Conservation (phyloP, 1,140 invertebrate species). For the Venustaconcha ellipsiformis region DNA sequence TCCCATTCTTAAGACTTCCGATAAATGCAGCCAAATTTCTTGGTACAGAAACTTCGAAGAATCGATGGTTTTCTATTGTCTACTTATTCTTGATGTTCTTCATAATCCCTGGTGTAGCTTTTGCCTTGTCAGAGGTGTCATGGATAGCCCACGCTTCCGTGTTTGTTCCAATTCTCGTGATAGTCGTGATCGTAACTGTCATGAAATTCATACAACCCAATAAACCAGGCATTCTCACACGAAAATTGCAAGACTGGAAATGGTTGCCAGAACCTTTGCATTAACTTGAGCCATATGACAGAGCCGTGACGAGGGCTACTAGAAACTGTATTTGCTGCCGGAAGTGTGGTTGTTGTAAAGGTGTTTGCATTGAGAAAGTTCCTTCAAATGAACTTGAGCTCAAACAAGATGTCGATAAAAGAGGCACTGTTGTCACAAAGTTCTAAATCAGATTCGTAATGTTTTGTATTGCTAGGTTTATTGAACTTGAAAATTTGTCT, state of each 20-base stretch:
- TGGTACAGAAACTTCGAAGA: slow-evolving; percentile 71
- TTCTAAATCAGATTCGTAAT: no score
- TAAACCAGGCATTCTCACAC: slow-evolving; percentile 39
- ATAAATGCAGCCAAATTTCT: slow-evolving; percentile 72
- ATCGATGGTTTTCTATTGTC: slow-evolving; percentile 74
- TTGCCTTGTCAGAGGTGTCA: slow-evolving; percentile 67
- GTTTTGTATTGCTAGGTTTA: no score
- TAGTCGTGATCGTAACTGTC: slow-evolving; percentile 44
- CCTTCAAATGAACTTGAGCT: no score
- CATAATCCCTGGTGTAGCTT: slow-evolving; percentile 70
- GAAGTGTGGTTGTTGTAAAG: slow-evolving; percentile 13
- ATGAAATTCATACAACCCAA: slow-evolving; percentile 57
- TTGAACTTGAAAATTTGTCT: no score
- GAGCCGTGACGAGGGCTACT: slow-evolving; percentile 25
- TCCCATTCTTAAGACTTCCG: slow-evolving; percentile 74
- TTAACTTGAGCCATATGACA: slow-evolving; percentile 50
- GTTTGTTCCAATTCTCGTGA: slow-evolving; percentile 35
- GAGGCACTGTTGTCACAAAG: no score
- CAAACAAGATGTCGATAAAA: no score
- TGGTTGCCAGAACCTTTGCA: slow-evolving; percentile 53
- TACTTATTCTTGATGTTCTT: slow-evolving; percentile 74
- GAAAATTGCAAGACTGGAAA: slow-evolving; percentile 54
- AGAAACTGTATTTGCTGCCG: slow-evolving; percentile 32
- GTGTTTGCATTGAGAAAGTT: slow-evolving; percentile 14
- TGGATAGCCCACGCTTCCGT: slow-evolving; percentile 52